Percentiles rank a stretch among this genome's conserved stretches.
These are phyloP conservation scores for Rhinoraja longicauda DNA, from an alignment of 2,797 vertebrate genomes.

Conservation along the genomic window DNA sequence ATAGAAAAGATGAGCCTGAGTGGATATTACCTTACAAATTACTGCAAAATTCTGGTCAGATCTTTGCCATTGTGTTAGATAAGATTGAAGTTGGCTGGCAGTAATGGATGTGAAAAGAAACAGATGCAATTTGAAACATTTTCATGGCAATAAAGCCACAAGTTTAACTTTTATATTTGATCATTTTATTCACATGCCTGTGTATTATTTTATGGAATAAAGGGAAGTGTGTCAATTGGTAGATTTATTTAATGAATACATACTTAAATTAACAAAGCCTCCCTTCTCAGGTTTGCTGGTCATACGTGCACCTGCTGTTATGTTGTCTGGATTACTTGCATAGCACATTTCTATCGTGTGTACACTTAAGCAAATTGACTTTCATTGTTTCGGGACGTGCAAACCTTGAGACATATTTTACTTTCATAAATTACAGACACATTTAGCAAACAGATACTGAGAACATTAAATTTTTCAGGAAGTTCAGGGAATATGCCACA, in stretches of 20 bases:
- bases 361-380: not conserved
- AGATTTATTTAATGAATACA: not conserved
- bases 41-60: not conserved
- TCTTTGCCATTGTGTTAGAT: not conserved
- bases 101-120: not conserved
- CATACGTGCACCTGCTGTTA: not conserved
- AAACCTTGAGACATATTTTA: not conserved
- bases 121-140: not conserved
- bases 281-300: not conserved
- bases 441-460: not conserved
- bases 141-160: too few species aligned
- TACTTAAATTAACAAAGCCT: not conserved
- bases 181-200: not conserved
- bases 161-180: not conserved
- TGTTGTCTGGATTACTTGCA: not conserved
- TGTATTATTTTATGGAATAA: not conserved
- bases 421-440: not conserved
- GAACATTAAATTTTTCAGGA: not conserved
- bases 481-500: not conserved
- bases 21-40: not conserved
- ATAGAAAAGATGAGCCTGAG: not conserved
- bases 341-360: not conserved
- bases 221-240: not conserved
- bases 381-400: not conserved
- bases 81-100: not conserved